phyloP scores from a whole-genome alignment of 1,140 invertebrate genomes.

The Gryllus bimaculatus region DNA sequence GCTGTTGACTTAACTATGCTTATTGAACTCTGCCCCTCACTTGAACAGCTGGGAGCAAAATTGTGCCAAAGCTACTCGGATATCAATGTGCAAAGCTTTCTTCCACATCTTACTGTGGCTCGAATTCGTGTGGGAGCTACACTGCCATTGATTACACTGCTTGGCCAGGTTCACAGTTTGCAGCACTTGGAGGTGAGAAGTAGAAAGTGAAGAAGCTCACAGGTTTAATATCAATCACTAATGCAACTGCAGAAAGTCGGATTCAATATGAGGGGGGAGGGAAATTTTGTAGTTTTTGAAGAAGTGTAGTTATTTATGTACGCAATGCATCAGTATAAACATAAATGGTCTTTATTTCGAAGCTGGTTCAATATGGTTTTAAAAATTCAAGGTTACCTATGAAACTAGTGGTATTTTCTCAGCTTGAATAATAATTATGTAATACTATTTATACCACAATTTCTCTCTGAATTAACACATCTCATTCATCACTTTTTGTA shows the following conservation, averaged over 20 bases:
- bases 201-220: neutral
- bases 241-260: neutral
- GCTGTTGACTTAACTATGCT: slow-evolving; percentile 17
- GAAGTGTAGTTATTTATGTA: neutral
- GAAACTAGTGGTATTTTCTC: too few relatives aligned
- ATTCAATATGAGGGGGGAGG: neutral
- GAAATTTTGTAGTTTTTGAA: neutral
- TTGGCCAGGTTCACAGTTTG: slow-evolving; percentile 6
- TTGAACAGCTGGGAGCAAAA: slow-evolving; percentile 17
- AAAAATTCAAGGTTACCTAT: neutral
- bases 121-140: slow-evolving; percentile 12
- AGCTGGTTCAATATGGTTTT: neutral
- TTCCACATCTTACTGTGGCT: slow-evolving; percentile 7
- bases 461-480: too few relatives aligned
- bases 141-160: slow-evolving; percentile 7
- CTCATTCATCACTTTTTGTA: too few relatives aligned
- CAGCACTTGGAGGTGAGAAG: slow-evolving; percentile 13
- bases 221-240: neutral
- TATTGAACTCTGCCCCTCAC: slow-evolving; percentile 9
- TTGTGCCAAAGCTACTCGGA: slow-evolving; percentile 11
- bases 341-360: neutral
- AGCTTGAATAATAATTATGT: too few relatives aligned
- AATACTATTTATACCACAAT: too few relatives aligned
- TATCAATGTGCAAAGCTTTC: neutral
- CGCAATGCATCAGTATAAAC: neutral